Conservation (phyloP, 2,797 vertebrate species). For the Acanthurus lineatus region DNA sequence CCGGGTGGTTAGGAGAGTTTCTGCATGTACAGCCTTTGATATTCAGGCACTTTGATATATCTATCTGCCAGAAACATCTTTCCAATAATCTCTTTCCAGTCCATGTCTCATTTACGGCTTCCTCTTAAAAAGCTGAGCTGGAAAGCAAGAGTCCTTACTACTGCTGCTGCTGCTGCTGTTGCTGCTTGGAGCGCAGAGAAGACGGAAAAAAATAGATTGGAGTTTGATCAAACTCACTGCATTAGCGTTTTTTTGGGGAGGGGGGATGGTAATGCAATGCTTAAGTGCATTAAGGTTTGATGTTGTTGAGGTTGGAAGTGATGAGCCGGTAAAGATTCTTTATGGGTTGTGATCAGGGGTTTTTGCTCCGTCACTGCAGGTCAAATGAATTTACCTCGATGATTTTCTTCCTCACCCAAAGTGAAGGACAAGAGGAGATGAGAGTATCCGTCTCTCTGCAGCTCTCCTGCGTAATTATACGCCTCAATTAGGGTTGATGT, state of each 20-base stretch:
- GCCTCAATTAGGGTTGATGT: conserved; percentile 37
- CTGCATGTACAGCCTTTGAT: conserved; percentile 72
- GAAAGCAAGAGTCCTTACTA: conserved; percentile 34
- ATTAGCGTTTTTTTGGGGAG: conserved; percentile 19
- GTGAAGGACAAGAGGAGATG: conserved; percentile 56
- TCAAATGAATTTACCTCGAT: conserved; percentile 14
- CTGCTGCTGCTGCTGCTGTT: conserved; percentile 36
- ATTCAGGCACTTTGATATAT: conserved; percentile 72
- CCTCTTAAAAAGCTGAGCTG: conserved; percentile 55
- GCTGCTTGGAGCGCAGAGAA: background rate
- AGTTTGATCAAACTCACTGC: conserved; percentile 45
- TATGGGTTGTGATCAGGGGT: conserved; percentile 3
- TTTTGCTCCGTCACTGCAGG: conserved; percentile 20
- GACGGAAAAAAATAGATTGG: conserved; percentile 30
- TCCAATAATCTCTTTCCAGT: conserved; percentile 64
- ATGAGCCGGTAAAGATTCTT: background rate
- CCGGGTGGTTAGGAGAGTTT: conserved; percentile 58
- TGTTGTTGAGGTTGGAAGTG: background rate
- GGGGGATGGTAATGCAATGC: background rate
- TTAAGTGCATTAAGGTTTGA: conserved; percentile 32
- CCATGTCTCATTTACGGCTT: conserved; percentile 59
- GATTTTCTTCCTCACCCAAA: conserved; percentile 26
- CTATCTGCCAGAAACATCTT: conserved; percentile 65
- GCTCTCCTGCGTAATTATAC: conserved; percentile 51
- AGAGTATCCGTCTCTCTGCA: conserved; percentile 43